phyloP scores from a whole-genome alignment of 2,113 vertebrate species.

The Marmota monax region DNA sequence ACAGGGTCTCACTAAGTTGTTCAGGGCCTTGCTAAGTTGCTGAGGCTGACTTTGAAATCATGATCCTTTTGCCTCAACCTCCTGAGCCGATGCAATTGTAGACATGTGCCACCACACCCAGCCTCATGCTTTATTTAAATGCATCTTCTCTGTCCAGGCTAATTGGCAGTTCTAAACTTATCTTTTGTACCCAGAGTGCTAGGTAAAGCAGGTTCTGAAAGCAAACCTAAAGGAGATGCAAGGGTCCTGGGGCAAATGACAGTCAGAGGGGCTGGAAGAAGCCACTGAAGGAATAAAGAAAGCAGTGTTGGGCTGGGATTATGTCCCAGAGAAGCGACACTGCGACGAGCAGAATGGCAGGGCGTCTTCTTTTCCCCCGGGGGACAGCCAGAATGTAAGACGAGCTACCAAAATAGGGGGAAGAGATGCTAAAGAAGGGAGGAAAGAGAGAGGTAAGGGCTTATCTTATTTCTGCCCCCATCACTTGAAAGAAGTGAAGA shows the following conservation, averaged over 20 bases:
- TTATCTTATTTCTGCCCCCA: background rate
- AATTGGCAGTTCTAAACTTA: background rate
- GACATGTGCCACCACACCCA: too few relatives aligned
- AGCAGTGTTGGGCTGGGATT: background rate
- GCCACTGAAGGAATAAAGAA: background rate
- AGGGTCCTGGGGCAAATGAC: background rate
- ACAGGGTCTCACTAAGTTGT: too few relatives aligned
- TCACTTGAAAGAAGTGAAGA: background rate
- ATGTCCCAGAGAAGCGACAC: background rate
- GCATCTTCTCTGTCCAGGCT: background rate
- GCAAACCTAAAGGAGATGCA: background rate
- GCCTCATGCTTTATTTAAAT: constrained; percentile 31
- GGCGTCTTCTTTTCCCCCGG: background rate
- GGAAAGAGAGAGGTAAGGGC: background rate
- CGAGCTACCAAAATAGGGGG: background rate
- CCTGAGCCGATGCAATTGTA: too few relatives aligned
- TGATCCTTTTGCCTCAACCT: too few relatives aligned
- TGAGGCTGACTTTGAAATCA: too few relatives aligned
- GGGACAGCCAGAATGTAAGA: background rate
- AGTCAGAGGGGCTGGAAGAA: background rate
- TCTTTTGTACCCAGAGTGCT: background rate
- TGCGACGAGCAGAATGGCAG: background rate
- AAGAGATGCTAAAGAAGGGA: background rate
- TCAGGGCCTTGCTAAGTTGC: too few relatives aligned
- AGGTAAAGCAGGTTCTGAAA: background rate